These are phyloP conservation scores for Varanus komodoensis DNA, from an alignment of 2,113 vertebrate species.

Conservation along the genomic window DNA sequence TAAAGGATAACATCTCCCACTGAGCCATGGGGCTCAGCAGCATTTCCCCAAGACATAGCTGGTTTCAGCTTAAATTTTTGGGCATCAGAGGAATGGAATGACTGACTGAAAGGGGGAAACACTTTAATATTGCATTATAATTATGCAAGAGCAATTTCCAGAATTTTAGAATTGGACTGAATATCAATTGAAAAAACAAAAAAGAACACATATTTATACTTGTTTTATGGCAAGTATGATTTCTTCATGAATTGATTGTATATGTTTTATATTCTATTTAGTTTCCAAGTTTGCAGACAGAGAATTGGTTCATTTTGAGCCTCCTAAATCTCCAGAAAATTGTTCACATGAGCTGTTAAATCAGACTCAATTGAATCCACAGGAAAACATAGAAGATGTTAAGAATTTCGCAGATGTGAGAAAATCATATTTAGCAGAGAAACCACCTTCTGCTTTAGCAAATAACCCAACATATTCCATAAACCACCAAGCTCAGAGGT, in stretches of 20 bases:
- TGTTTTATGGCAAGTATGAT: constrained; percentile 22
- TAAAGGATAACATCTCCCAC: too few relatives aligned
- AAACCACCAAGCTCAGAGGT: constrained; percentile 70
- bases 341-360: constrained; percentile 61
- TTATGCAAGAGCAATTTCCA: constrained; percentile 21
- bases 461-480: constrained; percentile 48
- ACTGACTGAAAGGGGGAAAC: background rate
- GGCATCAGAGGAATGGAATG: too few relatives aligned
- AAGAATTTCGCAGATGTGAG: constrained; percentile 57
- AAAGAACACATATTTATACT: background rate
- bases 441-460: constrained; percentile 59
- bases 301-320: constrained; percentile 71
- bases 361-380: constrained; percentile 72
- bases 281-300: constrained; percentile 79
- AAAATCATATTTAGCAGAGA: constrained; percentile 62
- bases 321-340: constrained; percentile 72
- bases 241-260: constrained; percentile 20
- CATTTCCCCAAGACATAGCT: background rate
- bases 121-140: background rate
- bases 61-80: background rate
- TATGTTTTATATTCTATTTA: constrained; percentile 59
- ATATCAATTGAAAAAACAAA: background rate
- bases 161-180: background rate
- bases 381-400: constrained; percentile 62
- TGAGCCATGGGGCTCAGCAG: background rate